These are phyloP conservation scores for Drosophila pegasa DNA, from an alignment of 2,888 invertebrate species.

Conservation along the genomic window DNA sequence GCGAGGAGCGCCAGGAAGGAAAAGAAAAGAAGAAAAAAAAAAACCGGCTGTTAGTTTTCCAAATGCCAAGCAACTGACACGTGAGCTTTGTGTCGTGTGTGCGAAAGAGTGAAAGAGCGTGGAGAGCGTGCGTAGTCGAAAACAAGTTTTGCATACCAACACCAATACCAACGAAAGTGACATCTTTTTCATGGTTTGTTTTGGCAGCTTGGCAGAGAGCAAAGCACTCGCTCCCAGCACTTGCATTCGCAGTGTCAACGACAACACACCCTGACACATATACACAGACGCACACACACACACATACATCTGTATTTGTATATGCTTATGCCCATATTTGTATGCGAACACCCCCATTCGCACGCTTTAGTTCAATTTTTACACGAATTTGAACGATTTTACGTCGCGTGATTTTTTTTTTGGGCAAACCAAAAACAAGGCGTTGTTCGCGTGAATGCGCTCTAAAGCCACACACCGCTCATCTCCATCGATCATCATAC, in stretches of 20 bases:
- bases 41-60: constrained; percentile 9
- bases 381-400: constrained; percentile 38
- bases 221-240: constrained; percentile 27
- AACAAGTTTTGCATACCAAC: constrained; percentile 59
- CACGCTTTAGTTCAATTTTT: constrained; percentile 20
- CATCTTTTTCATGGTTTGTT: constrained; percentile 51
- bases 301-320: not conserved
- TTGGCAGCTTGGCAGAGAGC: constrained; percentile 28
- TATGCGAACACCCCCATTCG: constrained; percentile 28
- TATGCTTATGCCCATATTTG: constrained; percentile 6
- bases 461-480: constrained; percentile 5
- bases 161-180: constrained; percentile 48
- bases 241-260: constrained; percentile 30
- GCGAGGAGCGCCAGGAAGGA: not conserved
- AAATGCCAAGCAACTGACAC: constrained; percentile 52
- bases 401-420: constrained; percentile 50
- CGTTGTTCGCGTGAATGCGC: constrained; percentile 21
- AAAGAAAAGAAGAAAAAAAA: not conserved
- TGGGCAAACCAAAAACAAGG: constrained; percentile 18
- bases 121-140: constrained; percentile 44
- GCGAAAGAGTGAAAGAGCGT: constrained; percentile 14
- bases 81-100: constrained; percentile 52
- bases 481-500: constrained; percentile 12
- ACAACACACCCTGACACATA: constrained; percentile 44
- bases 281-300: constrained; percentile 14